Conservation (phyloP, 2,113 vertebrate genomes). For the Stictonetta naevosa region DNA sequence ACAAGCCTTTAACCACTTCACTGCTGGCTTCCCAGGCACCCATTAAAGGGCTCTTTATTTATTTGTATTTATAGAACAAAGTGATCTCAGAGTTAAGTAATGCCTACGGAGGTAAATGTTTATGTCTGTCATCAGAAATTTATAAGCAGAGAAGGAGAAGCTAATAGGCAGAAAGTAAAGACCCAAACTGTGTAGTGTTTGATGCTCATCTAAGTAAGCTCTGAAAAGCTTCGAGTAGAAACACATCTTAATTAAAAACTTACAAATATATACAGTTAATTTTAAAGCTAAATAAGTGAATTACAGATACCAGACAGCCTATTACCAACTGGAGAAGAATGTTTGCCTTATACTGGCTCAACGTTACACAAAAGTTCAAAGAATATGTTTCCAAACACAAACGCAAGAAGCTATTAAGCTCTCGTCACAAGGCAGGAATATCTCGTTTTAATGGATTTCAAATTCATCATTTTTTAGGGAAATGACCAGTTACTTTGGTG, state of each 20-base stretch:
- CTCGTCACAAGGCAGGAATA: slow-evolving; percentile 54
- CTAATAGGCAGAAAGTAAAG: slow-evolving; percentile 53
- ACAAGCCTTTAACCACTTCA: slow-evolving; percentile 80
- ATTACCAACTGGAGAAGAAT: slow-evolving; percentile 50
- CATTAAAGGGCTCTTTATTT: slow-evolving; percentile 67
- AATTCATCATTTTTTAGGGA: slow-evolving; percentile 30
- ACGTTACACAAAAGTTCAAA: slow-evolving; percentile 53
- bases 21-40: slow-evolving; percentile 60
- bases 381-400: slow-evolving; percentile 64
- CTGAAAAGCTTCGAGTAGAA: slow-evolving; percentile 50
- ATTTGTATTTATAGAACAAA: slow-evolving; percentile 74
- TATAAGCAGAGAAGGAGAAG: slow-evolving; percentile 67
- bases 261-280: slow-evolving; percentile 74
- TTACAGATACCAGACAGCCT: slow-evolving; percentile 59
- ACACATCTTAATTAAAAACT: slow-evolving; percentile 57
- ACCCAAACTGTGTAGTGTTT: slow-evolving; percentile 28
- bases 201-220: slow-evolving; percentile 57
- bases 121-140: slow-evolving; percentile 65
- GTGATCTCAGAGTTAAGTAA: slow-evolving; percentile 72
- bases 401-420: slow-evolving; percentile 60
- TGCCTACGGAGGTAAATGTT: slow-evolving; percentile 70
- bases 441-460: slow-evolving; percentile 53
- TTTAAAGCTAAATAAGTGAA: slow-evolving; percentile 70
- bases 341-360: slow-evolving; percentile 58
- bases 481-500: background rate